Evolutionary conservation across 35 echinoderm and acorn worm genomes (phyloP).

Genomic region (Eucidaris tribuloides): DNA sequence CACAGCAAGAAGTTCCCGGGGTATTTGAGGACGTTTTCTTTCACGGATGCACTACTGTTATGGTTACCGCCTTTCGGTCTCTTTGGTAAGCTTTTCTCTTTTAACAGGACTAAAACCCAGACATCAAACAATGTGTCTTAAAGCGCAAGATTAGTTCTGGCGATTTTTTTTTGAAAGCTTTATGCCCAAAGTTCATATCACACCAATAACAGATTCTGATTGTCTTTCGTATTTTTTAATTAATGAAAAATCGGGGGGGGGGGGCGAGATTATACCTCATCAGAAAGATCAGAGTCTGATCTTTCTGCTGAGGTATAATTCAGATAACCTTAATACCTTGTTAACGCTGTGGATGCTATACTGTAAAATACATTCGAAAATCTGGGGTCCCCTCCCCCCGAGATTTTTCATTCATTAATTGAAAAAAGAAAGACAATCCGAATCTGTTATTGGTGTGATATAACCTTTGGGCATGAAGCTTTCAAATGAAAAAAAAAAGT

Average conservation of each 20-base stretch:
- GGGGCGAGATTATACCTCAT: not conserved
- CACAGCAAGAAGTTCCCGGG: slow-evolving; percentile 22
- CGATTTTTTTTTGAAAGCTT: not conserved
- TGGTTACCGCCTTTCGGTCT: not conserved
- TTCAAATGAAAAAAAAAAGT: too few relatives aligned
- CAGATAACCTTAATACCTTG: too few relatives aligned
- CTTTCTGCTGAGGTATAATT: too few relatives aligned
- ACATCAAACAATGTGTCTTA: not conserved
- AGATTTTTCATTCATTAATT: too few relatives aligned
- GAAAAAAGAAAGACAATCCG: too few relatives aligned
- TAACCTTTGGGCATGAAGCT: too few relatives aligned
- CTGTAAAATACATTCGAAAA: too few relatives aligned
- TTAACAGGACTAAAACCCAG: not conserved
- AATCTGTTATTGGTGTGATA: too few relatives aligned
- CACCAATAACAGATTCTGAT: too few relatives aligned
- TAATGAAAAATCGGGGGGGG: not conserved
- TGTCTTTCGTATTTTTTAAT: not conserved
- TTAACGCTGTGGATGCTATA: too few relatives aligned
- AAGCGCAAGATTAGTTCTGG: not conserved
- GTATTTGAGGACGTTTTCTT: not conserved
- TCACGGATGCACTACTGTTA: not conserved
- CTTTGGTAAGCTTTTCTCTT: slow-evolving; percentile 9
- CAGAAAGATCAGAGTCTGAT: too few relatives aligned
- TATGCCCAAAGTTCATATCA: not conserved
- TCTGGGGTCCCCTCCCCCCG: too few relatives aligned